These are phyloP conservation scores for Myotis vivesi DNA, from an alignment of 2,797 vertebrate genomes.

Conservation along the genomic window DNA sequence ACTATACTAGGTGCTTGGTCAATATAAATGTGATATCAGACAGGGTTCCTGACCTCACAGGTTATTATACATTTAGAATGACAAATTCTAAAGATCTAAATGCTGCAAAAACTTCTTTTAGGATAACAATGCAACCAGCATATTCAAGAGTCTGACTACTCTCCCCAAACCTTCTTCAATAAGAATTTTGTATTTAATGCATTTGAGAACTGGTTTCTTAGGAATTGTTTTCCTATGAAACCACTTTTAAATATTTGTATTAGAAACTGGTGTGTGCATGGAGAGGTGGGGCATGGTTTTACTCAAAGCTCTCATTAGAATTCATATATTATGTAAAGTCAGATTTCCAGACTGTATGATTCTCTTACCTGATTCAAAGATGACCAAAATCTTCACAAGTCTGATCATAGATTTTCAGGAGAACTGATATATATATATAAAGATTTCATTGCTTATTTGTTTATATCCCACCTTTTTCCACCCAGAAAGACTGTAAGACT, in stretches of 20 bases:
- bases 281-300: neutral
- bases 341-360: neutral
- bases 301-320: neutral
- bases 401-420: neutral
- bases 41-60: neutral
- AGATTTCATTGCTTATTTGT: neutral
- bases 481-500: conserved; percentile 5
- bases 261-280: neutral
- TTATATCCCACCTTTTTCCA: neutral
- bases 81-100: neutral
- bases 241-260: neutral
- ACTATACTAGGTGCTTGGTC: neutral
- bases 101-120: conserved; percentile 26
- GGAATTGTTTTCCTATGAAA: conserved; percentile 17
- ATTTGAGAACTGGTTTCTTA: conserved; percentile 35
- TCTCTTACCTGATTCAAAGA: neutral
- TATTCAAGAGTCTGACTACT: conserved; percentile 13
- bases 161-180: neutral
- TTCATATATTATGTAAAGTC: neutral
- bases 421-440: neutral
- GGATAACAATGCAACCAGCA: neutral
- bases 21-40: neutral
- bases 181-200: conserved; percentile 5
- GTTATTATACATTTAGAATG: neutral
- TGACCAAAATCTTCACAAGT: conserved; percentile 10